phyloP scores from a whole-genome alignment of 2,113 vertebrate genomes.

The Tychaedon coryphoeus region DNA sequence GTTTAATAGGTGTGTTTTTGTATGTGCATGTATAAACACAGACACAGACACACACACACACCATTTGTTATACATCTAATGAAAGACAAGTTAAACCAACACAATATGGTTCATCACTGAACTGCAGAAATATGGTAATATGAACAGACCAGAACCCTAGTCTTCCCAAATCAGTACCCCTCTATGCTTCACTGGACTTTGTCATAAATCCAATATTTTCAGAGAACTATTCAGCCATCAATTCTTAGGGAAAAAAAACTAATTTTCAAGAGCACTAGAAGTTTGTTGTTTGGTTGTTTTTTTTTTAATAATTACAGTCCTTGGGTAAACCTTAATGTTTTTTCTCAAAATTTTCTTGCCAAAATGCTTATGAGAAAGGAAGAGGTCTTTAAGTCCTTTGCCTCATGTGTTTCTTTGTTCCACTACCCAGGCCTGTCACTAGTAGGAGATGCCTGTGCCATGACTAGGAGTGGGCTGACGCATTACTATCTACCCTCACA shows the following conservation, averaged over 20 bases:
- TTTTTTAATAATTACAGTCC: neutral
- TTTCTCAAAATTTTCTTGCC: neutral
- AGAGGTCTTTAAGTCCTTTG: neutral
- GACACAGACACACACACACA: neutral
- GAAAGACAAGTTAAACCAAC: neutral
- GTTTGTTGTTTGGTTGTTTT: neutral
- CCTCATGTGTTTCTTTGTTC: constrained; percentile 5
- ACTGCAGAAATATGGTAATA: neutral
- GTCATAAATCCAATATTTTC: neutral
- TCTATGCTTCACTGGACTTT: neutral
- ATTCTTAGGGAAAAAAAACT: neutral
- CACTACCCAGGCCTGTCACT: neutral
- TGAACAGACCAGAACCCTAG: neutral
- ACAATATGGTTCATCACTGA: neutral
- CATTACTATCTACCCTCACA: constrained; percentile 46
- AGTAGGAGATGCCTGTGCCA: constrained; percentile 9
- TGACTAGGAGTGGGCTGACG: neutral
- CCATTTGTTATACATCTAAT: neutral
- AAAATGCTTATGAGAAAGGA: constrained; percentile 33
- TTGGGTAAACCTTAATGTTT: neutral
- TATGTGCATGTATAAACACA: neutral
- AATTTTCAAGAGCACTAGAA: neutral
- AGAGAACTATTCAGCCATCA: neutral
- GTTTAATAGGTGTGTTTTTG: neutral
- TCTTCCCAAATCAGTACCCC: neutral